Evolutionary conservation across 2,113 vertebrate genomes (phyloP).

Genomic region (Pyxicephalus adspersus): DNA sequence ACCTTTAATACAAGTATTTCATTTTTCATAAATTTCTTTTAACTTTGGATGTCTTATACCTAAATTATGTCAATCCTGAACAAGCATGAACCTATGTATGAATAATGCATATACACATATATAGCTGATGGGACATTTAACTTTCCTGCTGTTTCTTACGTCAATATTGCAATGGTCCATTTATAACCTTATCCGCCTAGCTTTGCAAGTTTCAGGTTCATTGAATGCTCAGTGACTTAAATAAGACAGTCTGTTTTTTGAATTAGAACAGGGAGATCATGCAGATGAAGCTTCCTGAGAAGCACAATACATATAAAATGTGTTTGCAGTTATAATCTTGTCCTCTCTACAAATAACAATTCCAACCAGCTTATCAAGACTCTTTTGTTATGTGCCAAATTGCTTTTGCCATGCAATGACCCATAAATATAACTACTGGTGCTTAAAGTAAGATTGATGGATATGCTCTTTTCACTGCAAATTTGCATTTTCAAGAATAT

Average conservation of each 20-base stretch:
- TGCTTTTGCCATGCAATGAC: conserved; percentile 47
- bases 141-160: not conserved
- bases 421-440: conserved; percentile 40
- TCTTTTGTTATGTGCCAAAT: conserved; percentile 38
- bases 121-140: not conserved
- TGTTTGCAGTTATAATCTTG: conserved; percentile 32
- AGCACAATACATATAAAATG: not conserved
- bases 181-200: conserved; percentile 3
- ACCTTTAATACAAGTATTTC: too few relatives aligned
- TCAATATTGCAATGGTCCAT: not conserved
- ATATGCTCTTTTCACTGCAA: conserved; percentile 3
- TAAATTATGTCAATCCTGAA: too few relatives aligned
- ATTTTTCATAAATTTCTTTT: too few relatives aligned
- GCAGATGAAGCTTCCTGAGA: not conserved
- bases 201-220: conserved; percentile 6
- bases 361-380: not conserved
- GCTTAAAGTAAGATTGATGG: conserved; percentile 47
- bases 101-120: not conserved
- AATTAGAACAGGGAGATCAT: conserved; percentile 35
- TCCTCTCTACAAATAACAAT: conserved; percentile 28
- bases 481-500: conserved; percentile 19
- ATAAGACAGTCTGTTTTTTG: conserved; percentile 25
- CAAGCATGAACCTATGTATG: too few relatives aligned
- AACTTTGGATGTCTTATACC: too few relatives aligned
- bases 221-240: conserved; percentile 12